These are phyloP conservation scores for Piaya cayana DNA, from an alignment of 2,113 vertebrate species.

Conservation along the genomic window DNA sequence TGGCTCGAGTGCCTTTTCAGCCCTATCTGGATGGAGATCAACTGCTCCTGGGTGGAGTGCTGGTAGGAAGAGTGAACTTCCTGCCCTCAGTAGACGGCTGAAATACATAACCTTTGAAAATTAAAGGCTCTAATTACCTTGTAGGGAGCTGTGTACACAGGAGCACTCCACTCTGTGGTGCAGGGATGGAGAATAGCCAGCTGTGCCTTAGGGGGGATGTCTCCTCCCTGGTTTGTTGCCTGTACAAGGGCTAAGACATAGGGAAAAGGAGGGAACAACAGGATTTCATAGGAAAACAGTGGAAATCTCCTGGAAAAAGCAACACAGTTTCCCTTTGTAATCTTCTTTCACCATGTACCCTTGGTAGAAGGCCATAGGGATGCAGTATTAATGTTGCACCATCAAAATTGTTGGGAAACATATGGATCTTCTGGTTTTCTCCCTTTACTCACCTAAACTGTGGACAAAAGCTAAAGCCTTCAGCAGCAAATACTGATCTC, in stretches of 20 bases:
- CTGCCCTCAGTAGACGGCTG: background rate
- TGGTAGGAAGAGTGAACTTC: background rate
- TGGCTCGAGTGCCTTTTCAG: background rate
- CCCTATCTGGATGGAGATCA: background rate
- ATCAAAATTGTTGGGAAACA: background rate
- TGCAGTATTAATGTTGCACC: background rate
- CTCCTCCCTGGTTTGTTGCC: background rate
- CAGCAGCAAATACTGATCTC: background rate
- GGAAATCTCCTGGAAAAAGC: background rate
- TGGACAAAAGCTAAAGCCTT: background rate
- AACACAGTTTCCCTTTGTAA: accelerated
- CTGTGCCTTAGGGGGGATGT: accelerated
- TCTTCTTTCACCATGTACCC: accelerated
- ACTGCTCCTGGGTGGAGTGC: background rate
- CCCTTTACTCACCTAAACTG: background rate
- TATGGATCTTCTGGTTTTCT: background rate
- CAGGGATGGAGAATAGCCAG: background rate
- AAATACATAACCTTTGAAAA: constrained; percentile 1
- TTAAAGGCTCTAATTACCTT: background rate
- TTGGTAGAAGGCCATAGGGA: accelerated
- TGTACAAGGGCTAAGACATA: background rate
- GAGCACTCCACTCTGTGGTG: accelerated
- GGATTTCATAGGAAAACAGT: background rate
- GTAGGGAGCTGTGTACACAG: accelerated
- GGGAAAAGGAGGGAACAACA: background rate